A percentile compares a stretch with the other conserved stretches of the same genome.
These are phyloP conservation scores for Pristionchus fissidentatus DNA, from an alignment of 2,888 invertebrate genomes.

Conservation along the genomic window DNA sequence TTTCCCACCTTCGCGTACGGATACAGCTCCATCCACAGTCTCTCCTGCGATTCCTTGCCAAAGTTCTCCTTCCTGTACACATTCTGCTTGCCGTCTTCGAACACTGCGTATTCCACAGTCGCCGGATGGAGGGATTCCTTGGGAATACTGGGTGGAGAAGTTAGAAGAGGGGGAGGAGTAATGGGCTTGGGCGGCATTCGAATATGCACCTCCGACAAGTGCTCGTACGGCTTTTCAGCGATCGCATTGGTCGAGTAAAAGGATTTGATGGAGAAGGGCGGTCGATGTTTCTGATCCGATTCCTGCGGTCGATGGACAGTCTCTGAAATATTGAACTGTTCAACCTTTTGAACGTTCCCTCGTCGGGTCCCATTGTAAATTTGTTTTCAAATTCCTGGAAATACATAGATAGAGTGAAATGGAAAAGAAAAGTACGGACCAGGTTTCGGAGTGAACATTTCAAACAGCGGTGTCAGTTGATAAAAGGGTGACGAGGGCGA, in stretches of 20 bases:
- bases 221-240: neutral
- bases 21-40: conserved; percentile 28
- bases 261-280: conserved; percentile 8
- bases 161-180: too few species aligned
- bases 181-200: too few species aligned
- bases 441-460: conserved; percentile 17
- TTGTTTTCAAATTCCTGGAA: neutral
- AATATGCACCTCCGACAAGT: too few species aligned
- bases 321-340: too few species aligned
- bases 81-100: neutral
- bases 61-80: conserved; percentile 9
- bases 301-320: neutral
- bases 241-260: conserved; percentile 17
- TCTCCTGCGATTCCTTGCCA: conserved; percentile 10
- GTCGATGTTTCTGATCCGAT: neutral
- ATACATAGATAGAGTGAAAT: neutral
- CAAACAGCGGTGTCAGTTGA: conserved; percentile 8
- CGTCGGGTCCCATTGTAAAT: too few species aligned
- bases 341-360: neutral
- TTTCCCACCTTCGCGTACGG: neutral
- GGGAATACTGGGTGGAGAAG: neutral
- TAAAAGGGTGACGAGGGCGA: conserved; percentile 28
- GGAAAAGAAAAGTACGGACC: neutral
- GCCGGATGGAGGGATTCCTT: neutral
- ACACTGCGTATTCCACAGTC: neutral